Conservation (phyloP, 2,888 invertebrate species). For the Clistopyga incitator region DNA sequence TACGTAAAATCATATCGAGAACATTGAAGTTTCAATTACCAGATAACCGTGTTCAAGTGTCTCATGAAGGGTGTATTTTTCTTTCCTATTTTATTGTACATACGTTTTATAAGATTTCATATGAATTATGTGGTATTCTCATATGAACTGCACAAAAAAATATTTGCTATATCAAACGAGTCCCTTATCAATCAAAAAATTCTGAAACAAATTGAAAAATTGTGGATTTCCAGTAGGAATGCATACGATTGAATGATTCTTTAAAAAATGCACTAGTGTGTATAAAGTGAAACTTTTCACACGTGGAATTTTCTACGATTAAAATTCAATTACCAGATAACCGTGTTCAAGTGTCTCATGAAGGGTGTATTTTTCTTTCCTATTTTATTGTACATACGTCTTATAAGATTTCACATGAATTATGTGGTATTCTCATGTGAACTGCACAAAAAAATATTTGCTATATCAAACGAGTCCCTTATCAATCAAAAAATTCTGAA, state of each 20-base stretch:
- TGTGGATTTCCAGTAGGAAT: too few relatives aligned
- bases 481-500: too few relatives aligned
- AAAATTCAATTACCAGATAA: conserved; percentile 38
- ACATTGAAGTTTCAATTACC: conserved; percentile 24
- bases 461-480: too few relatives aligned
- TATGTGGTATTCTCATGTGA: background rate
- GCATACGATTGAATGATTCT: too few relatives aligned
- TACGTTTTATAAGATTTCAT: background rate
- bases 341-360: background rate
- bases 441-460: too few relatives aligned
- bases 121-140: background rate
- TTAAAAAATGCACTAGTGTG: too few relatives aligned
- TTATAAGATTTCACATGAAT: background rate
- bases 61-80: background rate
- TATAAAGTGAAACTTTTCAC: too few relatives aligned
- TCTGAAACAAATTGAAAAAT: too few relatives aligned
- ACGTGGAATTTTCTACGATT: too few relatives aligned
- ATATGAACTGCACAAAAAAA: background rate
- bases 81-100: background rate
- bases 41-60: conserved; percentile 1
- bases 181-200: too few relatives aligned
- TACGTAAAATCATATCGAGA: conserved; percentile 32
- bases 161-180: too few relatives aligned
- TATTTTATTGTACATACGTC: background rate
- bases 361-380: background rate